phyloP scores from a whole-genome alignment of 1,140 invertebrate genomes.

The Orussus abietinus region DNA sequence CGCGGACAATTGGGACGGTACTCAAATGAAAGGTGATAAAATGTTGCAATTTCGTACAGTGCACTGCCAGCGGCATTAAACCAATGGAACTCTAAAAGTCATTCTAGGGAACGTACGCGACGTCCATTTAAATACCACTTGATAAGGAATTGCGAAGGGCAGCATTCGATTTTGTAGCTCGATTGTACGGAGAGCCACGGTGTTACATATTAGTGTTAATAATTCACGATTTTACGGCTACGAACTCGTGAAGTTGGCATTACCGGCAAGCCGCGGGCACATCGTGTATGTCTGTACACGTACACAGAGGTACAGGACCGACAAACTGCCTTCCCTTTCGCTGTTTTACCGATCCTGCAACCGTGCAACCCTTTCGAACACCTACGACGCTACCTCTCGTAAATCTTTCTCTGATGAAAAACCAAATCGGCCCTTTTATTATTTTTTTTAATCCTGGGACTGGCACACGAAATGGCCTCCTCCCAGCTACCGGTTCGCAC shows the following conservation, averaged over 20 bases:
- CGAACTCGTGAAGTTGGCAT: conserved; percentile 31
- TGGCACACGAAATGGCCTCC: too few species aligned
- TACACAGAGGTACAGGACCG: conserved; percentile 6
- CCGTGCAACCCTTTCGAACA: neutral
- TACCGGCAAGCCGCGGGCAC: conserved; percentile 20
- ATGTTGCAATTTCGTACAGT: too few species aligned
- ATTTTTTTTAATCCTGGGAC: too few species aligned
- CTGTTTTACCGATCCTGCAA: conserved; percentile 5
- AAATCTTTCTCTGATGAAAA: neutral
- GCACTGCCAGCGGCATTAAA: too few species aligned
- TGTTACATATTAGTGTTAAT: conserved; percentile 37
- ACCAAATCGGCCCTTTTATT: neutral
- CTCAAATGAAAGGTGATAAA: too few species aligned
- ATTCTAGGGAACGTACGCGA: too few species aligned
- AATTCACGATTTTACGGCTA: conserved; percentile 35
- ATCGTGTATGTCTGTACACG: conserved; percentile 1
- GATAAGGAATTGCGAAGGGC: conserved; percentile 8
- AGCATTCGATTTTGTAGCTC: conserved; percentile 21
- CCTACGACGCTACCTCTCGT: conserved; percentile 2
- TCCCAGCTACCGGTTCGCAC: too few species aligned
- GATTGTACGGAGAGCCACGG: conserved; percentile 23
- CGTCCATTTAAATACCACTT: too few species aligned
- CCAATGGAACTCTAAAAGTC: too few species aligned
- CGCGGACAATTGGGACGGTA: too few species aligned
- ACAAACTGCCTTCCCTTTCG: conserved; percentile 16